Evolutionary conservation across 2,113 vertebrate genomes (phyloP).

Genomic region (Thryonomys swinderianus): DNA sequence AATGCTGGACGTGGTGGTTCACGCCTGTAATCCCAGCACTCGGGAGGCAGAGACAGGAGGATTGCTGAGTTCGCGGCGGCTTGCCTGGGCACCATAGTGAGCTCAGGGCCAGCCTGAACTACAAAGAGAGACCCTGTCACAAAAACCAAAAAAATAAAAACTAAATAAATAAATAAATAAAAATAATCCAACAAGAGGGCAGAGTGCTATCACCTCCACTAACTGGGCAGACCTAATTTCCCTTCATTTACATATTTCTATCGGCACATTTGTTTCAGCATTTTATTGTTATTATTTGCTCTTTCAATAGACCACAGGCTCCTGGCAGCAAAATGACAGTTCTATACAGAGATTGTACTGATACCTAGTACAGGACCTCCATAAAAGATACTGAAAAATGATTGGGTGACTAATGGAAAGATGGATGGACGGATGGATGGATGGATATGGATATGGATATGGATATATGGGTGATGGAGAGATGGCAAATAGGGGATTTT

Average conservation of each 20-base stretch:
- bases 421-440: not conserved
- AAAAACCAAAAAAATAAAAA: no score
- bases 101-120: no score
- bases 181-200: not conserved
- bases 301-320: not conserved
- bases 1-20: no score
- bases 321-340: slow-evolving; percentile 2
- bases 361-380: not conserved
- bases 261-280: not conserved
- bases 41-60: no score
- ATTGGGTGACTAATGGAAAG: not conserved
- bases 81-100: no score
- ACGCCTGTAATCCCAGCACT: no score
- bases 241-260: not conserved
- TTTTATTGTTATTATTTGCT: not conserved
- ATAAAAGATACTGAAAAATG: not conserved
- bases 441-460: not conserved
- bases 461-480: not conserved
- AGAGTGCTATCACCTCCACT: not conserved
- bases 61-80: no score
- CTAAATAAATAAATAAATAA: no score
- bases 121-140: no score
- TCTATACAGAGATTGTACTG: not conserved
- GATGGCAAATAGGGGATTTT: not conserved
- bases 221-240: not conserved